Base-by-base conservation (phyloP, 2,113 vertebrate species). In the Archocentrus centrarchus region DNA sequence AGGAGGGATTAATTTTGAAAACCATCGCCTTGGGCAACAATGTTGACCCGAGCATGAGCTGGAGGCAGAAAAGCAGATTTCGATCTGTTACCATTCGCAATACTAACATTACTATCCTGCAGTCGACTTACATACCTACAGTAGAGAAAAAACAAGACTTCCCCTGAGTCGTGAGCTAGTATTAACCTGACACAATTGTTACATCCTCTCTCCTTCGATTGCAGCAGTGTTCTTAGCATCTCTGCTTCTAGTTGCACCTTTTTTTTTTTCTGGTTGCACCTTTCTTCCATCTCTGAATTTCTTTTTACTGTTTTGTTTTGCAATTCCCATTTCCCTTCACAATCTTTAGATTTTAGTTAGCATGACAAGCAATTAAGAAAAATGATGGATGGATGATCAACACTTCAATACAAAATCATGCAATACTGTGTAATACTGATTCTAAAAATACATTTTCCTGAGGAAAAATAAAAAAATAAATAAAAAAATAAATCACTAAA, bases 1-100 rank as follows among this genome's bases (percentile, higher is more conserved):
- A 82, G 82, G 76, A 86, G 68, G 81, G 80, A 82, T 90, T 83
- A 66, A 91, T 84, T 57, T 73, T 84, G 64, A 89, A 90, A 90
- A 81, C 79, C 35, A 79, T 66, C 22, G 27, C 88, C 88, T 64
- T 70, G 78, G 77, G 88, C 89, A 83, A 86, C 79, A 55, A 55
- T 17, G 13, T 15, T 89, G 77, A 88, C 84, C 79, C 1, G n/a
- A 70, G 79, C 73, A 79, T 35, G 70, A 87, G 81, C 89, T 80
- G 58, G 64, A 91, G 89, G 88, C 66, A 60, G 59, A 79, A 50
- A 75, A 87, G 81, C 59, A 82, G 75, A 82, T 86, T 93, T 93
- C 22, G 82, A 91, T 92, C 80, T 59, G 86, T 91, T 90, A 59
- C 89, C 88, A 82, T 30, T 86, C 82, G 88, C 91, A 94, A 92